Conservation (phyloP, 2,888 invertebrate species). For the Diadegma fenestrale region DNA sequence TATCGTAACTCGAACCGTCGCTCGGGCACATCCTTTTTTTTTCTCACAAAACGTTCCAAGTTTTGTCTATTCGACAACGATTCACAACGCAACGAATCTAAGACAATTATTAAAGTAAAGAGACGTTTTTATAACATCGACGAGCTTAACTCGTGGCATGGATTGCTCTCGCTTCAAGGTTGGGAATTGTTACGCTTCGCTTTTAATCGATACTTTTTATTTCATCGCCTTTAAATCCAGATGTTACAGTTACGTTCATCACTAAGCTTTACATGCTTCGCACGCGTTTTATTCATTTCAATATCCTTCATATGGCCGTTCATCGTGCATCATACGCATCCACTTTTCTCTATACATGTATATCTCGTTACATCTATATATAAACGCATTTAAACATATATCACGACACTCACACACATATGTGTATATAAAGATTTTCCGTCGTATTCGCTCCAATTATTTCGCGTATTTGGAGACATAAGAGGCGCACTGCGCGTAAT, state of each 20-base stretch:
- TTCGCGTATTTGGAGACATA: slow-evolving; percentile 13
- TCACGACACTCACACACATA: neutral
- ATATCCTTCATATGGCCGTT: slow-evolving; percentile 22
- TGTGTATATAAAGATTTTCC: slow-evolving; percentile 3
- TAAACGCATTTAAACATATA: neutral
- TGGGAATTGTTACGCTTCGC: slow-evolving; percentile 70
- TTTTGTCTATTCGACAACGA: neutral
- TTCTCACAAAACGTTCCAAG: neutral
- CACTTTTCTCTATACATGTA: neutral
- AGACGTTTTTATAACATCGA: slow-evolving; percentile 36
- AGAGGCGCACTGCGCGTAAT: slow-evolving; percentile 33
- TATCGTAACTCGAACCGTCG: neutral
- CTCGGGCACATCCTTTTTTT: neutral
- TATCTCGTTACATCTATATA: neutral
- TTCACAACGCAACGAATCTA: slow-evolving; percentile 2
- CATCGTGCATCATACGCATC: slow-evolving; percentile 32
- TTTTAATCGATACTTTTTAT: slow-evolving; percentile 54
- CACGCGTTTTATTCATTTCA: slow-evolving; percentile 3
- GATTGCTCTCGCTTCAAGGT: slow-evolving; percentile 72
- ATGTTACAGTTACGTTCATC: neutral
- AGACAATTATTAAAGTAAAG: slow-evolving; percentile 26
- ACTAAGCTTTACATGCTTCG: slow-evolving; percentile 31
- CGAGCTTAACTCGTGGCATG: slow-evolving; percentile 70
- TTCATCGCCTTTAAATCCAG: neutral
- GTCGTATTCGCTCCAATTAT: slow-evolving; percentile 50